Percentiles rank a stretch among this genome's conserved stretches.
Evolutionary conservation across 37 sponge, comb jelly and placozoan species (phyloP).

Genomic region (Theonella swinhoei): DNA sequence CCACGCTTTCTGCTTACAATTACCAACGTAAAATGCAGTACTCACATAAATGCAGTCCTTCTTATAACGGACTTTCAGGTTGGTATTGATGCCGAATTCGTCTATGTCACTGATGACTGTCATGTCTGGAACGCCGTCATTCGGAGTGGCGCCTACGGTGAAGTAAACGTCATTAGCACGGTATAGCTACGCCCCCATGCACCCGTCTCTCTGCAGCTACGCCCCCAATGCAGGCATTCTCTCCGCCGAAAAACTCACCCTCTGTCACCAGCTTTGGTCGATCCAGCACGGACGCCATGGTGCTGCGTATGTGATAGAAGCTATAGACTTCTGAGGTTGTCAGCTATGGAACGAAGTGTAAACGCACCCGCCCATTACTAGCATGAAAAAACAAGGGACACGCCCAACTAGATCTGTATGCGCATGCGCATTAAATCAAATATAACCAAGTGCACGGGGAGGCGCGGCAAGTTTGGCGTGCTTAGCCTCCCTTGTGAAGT

Average conservation of each 20-base stretch:
- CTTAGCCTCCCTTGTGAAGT: too few relatives aligned
- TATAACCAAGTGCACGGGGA: too few relatives aligned
- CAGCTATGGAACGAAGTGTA: too few relatives aligned
- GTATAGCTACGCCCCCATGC: slow-evolving; percentile 54
- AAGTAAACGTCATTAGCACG: background rate
- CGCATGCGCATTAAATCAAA: background rate
- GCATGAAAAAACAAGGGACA: too few relatives aligned
- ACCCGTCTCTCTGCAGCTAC: background rate
- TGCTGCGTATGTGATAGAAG: too few relatives aligned
- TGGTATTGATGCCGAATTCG: slow-evolving; percentile 88
- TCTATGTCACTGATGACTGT: slow-evolving; percentile 94
- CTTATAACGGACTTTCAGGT: slow-evolving; percentile 83
- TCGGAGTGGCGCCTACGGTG: slow-evolving; percentile 79
- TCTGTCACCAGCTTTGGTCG: slow-evolving; percentile 82
- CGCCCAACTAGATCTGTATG: background rate
- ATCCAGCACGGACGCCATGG: slow-evolving; percentile 75
- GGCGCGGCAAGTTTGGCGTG: background rate
- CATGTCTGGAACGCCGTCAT: slow-evolving; percentile 96
- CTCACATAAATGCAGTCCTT: slow-evolving; percentile 86
- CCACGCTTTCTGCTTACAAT: too few relatives aligned
- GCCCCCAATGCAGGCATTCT: background rate
- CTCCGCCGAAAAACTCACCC: slow-evolving; percentile 56
- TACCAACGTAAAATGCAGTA: background rate
- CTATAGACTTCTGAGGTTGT: too few relatives aligned
- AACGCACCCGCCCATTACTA: too few relatives aligned